Evolutionary conservation across 2,888 invertebrate species (phyloP).

Genomic region (Dendrolimus pini): DNA sequence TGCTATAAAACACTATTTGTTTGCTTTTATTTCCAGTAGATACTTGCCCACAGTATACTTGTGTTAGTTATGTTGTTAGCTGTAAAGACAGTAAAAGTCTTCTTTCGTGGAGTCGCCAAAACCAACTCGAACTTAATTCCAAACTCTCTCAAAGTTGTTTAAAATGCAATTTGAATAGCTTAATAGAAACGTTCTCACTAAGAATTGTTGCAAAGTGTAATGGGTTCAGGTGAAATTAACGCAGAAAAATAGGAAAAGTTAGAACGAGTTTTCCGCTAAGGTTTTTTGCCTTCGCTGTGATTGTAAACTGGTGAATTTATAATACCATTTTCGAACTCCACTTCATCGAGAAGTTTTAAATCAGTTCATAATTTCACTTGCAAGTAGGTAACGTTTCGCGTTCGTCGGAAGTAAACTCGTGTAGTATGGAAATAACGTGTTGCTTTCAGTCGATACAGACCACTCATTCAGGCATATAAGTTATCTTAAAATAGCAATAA

Average conservation of each 20-base stretch:
- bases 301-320: constrained; percentile 76
- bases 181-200: constrained; percentile 65
- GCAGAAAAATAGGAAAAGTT: constrained; percentile 78
- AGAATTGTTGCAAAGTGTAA: constrained; percentile 75
- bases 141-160: constrained; percentile 52
- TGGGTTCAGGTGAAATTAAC: constrained; percentile 74
- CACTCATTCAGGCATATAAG: too few species aligned
- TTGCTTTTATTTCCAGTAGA: too few species aligned
- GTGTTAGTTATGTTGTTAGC: too few species aligned
- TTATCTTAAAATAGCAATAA: too few species aligned
- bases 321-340: constrained; percentile 74
- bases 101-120: constrained; percentile 4
- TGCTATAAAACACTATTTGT: too few species aligned
- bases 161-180: constrained; percentile 70
- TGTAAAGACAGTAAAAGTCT: too few species aligned
- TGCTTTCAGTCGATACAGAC: too few species aligned
- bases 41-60: too few species aligned
- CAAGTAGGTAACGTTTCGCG: constrained; percentile 47
- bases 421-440: too few species aligned
- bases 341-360: constrained; percentile 71
- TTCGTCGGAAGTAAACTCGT: constrained; percentile 21
- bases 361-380: constrained; percentile 64
- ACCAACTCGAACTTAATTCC: constrained; percentile 19
- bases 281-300: constrained; percentile 69
- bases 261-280: constrained; percentile 69